These are phyloP conservation scores for Atherinomorus stipes DNA, from an alignment of 2,113 vertebrate genomes.

Conservation along the genomic window DNA sequence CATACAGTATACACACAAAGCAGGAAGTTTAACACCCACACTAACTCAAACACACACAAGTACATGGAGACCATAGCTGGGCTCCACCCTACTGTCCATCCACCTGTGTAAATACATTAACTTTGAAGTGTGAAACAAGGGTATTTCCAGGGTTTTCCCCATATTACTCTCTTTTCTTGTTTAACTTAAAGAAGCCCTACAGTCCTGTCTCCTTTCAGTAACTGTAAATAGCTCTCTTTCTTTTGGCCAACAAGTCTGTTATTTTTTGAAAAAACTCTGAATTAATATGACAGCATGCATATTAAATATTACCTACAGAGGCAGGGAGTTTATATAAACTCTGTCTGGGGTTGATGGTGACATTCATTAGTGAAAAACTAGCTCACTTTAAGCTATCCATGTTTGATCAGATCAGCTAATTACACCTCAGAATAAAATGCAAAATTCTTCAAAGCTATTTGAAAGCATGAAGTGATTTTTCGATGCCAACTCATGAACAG, in stretches of 20 bases:
- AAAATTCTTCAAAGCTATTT: too few species aligned
- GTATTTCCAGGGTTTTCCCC: background rate
- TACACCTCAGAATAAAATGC: too few species aligned
- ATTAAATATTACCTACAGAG: background rate
- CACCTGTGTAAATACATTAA: conserved; percentile 54
- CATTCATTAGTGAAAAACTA: too few species aligned
- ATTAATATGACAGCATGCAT: background rate
- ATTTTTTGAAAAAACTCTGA: background rate
- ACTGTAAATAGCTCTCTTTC: background rate
- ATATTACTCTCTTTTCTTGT: background rate
- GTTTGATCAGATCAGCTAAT: too few species aligned
- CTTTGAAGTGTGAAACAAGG: conserved; percentile 10
- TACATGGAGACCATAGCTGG: background rate
- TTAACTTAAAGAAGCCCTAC: accelerated
- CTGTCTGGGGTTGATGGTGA: too few species aligned
- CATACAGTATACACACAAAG: background rate
- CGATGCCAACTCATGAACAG: too few species aligned
- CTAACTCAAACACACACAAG: background rate
- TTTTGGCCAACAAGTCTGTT: background rate
- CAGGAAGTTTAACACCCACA: conserved; percentile 26
- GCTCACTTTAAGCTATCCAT: too few species aligned
- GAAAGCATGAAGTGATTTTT: too few species aligned
- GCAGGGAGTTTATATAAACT: too few species aligned
- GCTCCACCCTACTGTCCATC: conserved; percentile 21
- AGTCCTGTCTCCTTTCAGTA: too few species aligned